These are phyloP conservation scores for Xenopus borealis DNA, from an alignment of 2,113 vertebrate genomes.

Conservation along the genomic window DNA sequence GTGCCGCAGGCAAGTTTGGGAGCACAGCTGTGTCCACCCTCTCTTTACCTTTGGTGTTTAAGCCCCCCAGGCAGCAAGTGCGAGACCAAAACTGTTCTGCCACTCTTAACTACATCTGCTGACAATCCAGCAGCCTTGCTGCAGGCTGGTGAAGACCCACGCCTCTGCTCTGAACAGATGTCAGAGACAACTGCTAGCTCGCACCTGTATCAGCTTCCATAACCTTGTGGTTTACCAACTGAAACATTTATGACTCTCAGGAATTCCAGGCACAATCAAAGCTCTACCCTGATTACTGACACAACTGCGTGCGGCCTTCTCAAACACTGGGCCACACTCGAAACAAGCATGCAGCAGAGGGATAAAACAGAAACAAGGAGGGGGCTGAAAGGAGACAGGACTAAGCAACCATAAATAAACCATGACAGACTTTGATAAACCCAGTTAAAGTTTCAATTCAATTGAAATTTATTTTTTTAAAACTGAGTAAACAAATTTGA, in stretches of 20 bases:
- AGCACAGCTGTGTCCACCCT: conserved; percentile 93
- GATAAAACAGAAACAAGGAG: conserved; percentile 11
- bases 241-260: conserved; percentile 80
- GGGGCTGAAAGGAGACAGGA: background rate
- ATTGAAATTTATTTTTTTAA: too few species aligned
- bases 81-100: conserved; percentile 74
- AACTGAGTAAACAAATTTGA: too few species aligned
- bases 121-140: conserved; percentile 75
- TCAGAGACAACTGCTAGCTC: conserved; percentile 78
- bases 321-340: conserved; percentile 28
- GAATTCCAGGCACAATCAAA: conserved; percentile 72
- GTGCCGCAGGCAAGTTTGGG: conserved; percentile 87
- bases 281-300: conserved; percentile 39
- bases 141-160: conserved; percentile 61
- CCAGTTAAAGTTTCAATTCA: conserved; percentile 53
- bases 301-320: conserved; percentile 21
- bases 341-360: background rate
- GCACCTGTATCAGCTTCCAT: conserved; percentile 78
- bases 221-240: conserved; percentile 57
- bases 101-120: conserved; percentile 73
- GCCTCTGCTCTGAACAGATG: conserved; percentile 78
- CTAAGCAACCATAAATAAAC: background rate
- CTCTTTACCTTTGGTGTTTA: conserved; percentile 86
- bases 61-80: conserved; percentile 80
- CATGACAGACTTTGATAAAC: conserved; percentile 58